These are phyloP conservation scores for Macropus fuliginosus DNA, from an alignment of 2,797 vertebrate species.

Conservation along the genomic window DNA sequence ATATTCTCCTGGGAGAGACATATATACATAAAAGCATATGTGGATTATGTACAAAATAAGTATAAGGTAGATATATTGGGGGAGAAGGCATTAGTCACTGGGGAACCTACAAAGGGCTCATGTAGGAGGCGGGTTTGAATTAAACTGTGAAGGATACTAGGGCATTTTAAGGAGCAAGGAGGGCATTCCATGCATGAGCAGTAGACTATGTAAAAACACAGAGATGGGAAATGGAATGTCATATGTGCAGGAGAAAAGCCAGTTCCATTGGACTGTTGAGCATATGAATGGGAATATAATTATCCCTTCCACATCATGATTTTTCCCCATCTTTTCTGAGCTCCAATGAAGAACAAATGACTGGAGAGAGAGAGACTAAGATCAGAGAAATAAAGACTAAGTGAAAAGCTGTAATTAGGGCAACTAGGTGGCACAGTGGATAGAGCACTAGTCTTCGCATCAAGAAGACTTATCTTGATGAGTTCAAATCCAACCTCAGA, in stretches of 20 bases:
- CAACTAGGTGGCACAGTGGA: neutral
- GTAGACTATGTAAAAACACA: neutral
- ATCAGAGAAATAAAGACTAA: slow-evolving; percentile 46
- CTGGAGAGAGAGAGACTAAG: neutral
- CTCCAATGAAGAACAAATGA: neutral
- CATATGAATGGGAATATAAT: neutral
- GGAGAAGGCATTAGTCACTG: neutral
- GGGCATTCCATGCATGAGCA: neutral
- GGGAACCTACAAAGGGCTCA: neutral
- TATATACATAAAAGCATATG: neutral
- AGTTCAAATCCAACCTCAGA: neutral
- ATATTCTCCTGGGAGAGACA: neutral
- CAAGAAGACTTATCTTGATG: neutral
- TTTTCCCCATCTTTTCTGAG: slow-evolving; percentile 5
- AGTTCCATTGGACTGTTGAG: neutral
- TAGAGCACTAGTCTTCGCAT: neutral
- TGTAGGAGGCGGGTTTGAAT: neutral
- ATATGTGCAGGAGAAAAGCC: neutral
- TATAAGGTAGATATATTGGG: neutral
- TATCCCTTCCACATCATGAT: no score
- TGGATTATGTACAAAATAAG: neutral
- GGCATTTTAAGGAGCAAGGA: neutral
- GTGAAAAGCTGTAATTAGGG: slow-evolving; percentile 35
- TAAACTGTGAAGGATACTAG: neutral
- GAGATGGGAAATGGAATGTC: neutral